Base-by-base conservation (phyloP, 2,888 invertebrate genomes). In the Margaritifera margaritifera region DNA sequence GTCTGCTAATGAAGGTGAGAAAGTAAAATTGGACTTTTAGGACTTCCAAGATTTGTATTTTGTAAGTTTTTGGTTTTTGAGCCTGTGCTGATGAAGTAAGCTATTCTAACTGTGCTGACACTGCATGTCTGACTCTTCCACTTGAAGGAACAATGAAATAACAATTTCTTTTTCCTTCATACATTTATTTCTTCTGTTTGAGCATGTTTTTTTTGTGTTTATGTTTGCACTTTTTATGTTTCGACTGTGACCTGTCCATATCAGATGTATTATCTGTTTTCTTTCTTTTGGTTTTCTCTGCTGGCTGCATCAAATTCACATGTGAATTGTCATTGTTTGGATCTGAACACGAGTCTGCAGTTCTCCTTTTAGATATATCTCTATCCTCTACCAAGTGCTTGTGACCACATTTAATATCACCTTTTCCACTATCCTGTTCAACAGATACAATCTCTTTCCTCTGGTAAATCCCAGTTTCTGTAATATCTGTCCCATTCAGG, bases 141-240 rank as follows among this genome's bases (percentile, higher is more conserved):
- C n/a, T n/a, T 25, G 15, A 50, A 56, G 55, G n/a, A 1, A 64
- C 11, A 57, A 18, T 57, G 15, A 31, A 8, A 20, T 27, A 66
- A 52, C 42, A 55, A 42, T 19, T 42, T 22, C 20, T 50, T 20
- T 25, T 62, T 57, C 56, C 31, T 61, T 56, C 64, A 61, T n/a
- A 64, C 57, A 65, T 65, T 65, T 52, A 65, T 65, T 65, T 69
- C 65, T 31, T 52, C 11, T 11, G 11, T 15, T 42, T 15, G 4
- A 42, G 11, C 42, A 2, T 61, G 20, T 57, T 62, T 22, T 64
- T 53, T 57, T 64, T 57, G 50, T 68, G 55, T 54, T 64, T 61
- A 31, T 71, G 67, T 67, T 68, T 71, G 67, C 67, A 68, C 57
- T 65, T 68, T 53, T 71, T 71, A 51, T 31, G 51, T 69, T 58